Evolutionary conservation across 2,113 vertebrate species (phyloP).

Genomic region (Coptodon rendalli): DNA sequence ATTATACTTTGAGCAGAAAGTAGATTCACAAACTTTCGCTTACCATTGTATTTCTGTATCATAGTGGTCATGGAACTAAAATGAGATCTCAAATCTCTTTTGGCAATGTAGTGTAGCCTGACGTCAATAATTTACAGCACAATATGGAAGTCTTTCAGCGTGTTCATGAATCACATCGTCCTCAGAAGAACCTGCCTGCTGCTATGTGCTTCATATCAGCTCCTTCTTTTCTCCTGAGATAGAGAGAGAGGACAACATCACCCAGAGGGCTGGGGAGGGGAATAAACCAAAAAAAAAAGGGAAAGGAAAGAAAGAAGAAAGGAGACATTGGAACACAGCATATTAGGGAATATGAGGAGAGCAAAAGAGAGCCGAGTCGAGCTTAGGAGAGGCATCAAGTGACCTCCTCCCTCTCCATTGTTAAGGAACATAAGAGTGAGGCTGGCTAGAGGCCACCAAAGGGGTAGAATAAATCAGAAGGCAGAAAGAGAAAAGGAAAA

Average conservation of each 20-base stretch:
- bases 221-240: constrained; percentile 18
- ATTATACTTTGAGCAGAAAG: not conserved
- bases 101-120: not conserved
- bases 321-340: constrained; percentile 19
- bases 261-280: constrained; percentile 41
- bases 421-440: constrained; percentile 54
- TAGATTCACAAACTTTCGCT: not conserved
- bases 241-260: constrained; percentile 35
- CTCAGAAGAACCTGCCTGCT: not conserved
- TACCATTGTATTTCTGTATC: not conserved
- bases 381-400: constrained; percentile 59
- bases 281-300: not conserved
- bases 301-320: constrained; percentile 31
- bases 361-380: constrained; percentile 34
- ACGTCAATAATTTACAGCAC: not conserved
- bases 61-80: not conserved
- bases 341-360: constrained; percentile 51
- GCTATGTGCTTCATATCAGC: constrained; percentile 2
- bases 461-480: constrained; percentile 63
- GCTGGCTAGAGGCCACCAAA: constrained; percentile 57
- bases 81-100: not conserved
- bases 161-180: not conserved
- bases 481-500: not conserved
- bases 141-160: not conserved
- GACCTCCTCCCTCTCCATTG: constrained; percentile 65